Evolutionary conservation across 2,888 invertebrate genomes (phyloP), one percentile per base, ranked within the genome.

Genomic region (Eupithecia exiguata): DNA sequence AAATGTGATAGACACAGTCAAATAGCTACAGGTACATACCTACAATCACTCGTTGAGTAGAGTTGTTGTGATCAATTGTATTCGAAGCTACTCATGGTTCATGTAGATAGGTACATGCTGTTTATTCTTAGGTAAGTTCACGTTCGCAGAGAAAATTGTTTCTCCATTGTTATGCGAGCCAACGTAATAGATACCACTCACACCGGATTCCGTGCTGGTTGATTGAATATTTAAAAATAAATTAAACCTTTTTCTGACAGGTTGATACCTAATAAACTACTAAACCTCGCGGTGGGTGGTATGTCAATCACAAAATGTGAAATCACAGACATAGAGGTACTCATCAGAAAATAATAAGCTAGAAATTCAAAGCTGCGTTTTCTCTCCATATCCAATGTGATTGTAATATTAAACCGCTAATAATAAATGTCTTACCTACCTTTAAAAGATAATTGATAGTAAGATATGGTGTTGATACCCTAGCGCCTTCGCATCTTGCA

Each of bases 151-250:
- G 72, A 69, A 77, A 78, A 78, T 77, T 73, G 74, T 74, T 76
- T 77, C 65, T 77, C 75, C 65, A 73, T 78, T 79, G 75, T 77
- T 74, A 68, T 70, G 69, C 71, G 74, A 71, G 66, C 62, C 68
- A 66, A 73, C 74, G 74, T 75, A 78, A 80, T 75, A 80, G 73
- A 61, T 73, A 61, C 61, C 66, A 72, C 46, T 68, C 58, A 25
- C 25, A 62, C 40, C 66, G 40, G 40, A 12, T 65, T 63, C 65
- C 14, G n/a, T 14, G 38, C 68, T 43, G 66, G 69, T 76, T 79
- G 81, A 84, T 83, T 83, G 82, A 83, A 84, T 83, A 77, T 36
- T 75, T 70, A 71, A 81, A 82, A 83, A 81, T 79, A 82, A 83
- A 83, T 65, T 38, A 7, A 43, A 66, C 21, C 18, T 30, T 35